Percentiles rank a stretch among this genome's conserved stretches.
phyloP scores from a whole-genome alignment of 1,140 invertebrate species.

The Hylaeus volcanicus region DNA sequence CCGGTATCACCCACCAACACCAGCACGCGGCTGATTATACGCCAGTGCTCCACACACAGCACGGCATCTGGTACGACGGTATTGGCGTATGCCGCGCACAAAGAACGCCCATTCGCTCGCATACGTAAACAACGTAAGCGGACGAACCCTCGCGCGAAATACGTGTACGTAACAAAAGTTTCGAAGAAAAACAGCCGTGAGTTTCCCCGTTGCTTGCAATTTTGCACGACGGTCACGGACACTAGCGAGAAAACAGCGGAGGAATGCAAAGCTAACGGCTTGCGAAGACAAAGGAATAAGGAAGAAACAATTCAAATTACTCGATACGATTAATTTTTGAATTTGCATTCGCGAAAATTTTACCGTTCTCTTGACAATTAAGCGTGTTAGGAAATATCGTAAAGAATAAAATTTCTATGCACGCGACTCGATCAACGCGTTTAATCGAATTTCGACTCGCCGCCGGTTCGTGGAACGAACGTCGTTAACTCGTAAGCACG shows the following conservation, averaged over 20 bases:
- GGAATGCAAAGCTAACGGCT: conserved; percentile 17
- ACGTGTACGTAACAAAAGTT: conserved; percentile 3
- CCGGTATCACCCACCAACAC: conserved; percentile 29
- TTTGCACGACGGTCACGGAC: conserved; percentile 19
- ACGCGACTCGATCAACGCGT: neutral
- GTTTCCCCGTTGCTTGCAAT: conserved; percentile 17
- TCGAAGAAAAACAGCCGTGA: conserved; percentile 22
- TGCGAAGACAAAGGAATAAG: neutral
- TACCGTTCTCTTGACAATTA: too few species aligned
- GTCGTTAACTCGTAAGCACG: conserved; percentile 30
- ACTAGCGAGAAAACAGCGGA: neutral
- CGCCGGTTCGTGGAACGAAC: conserved; percentile 2
- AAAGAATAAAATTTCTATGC: neutral
- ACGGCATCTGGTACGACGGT: conserved; percentile 12
- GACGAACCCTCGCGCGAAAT: conserved; percentile 1
- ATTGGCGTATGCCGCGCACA: conserved; percentile 4
- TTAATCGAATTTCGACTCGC: neutral
- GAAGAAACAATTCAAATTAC: neutral
- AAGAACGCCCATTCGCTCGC: conserved; percentile 11
- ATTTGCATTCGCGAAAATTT: neutral
- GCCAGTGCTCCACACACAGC: conserved; percentile 4
- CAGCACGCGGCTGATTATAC: conserved; percentile 17
- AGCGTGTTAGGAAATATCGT: neutral
- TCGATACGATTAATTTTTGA: neutral
- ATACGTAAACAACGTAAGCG: neutral